phyloP scores from a whole-genome alignment of 2,888 invertebrate genomes.

The Lucinisca nassula region DNA sequence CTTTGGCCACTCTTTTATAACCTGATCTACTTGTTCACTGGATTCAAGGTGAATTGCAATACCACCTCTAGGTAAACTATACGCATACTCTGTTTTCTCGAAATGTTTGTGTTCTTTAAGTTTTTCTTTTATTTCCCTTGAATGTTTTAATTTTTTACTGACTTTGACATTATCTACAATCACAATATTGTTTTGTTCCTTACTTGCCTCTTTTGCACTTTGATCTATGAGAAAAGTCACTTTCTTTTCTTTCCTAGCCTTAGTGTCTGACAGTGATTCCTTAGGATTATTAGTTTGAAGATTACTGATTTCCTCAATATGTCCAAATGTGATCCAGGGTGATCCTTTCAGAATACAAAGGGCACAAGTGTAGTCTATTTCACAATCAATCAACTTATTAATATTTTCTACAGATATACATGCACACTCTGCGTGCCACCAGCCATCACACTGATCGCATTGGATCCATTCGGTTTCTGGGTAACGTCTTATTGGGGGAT shows the following conservation, averaged over 20 bases:
- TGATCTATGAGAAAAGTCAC: no score
- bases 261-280: no score
- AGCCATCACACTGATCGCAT: background rate
- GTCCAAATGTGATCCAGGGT: background rate
- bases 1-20: background rate
- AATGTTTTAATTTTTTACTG: background rate
- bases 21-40: background rate
- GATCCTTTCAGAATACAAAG: background rate
- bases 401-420: background rate
- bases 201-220: no score
- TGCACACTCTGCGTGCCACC: slow-evolving; percentile 2
- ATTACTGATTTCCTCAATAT: no score
- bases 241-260: no score
- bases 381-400: background rate
- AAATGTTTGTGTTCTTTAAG: background rate
- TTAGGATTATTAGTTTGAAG: no score
- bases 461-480: background rate
- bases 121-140: background rate
- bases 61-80: background rate
- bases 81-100: background rate
- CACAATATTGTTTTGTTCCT: background rate
- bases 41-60: background rate
- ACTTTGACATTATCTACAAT: background rate
- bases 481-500: background rate
- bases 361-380: background rate